A percentile compares a stretch with the other conserved stretches of the same genome.
Evolutionary conservation across 2,113 vertebrate genomes (phyloP).

Genomic region (Hippopotamus amphibius): DNA sequence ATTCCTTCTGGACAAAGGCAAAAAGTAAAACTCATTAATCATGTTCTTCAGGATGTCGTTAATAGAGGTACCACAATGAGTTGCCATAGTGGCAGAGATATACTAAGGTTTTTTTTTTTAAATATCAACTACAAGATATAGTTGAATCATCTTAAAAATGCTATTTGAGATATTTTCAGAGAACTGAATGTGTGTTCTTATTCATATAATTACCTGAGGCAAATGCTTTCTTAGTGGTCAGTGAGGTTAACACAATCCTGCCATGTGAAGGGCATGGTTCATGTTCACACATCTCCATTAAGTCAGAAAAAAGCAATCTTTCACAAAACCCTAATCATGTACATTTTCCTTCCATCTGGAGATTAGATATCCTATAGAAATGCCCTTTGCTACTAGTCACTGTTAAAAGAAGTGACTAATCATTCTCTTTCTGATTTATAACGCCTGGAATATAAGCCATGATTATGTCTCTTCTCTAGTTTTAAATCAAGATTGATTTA

Average conservation of each 20-base stretch:
- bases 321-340: conserved; percentile 7
- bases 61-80: conserved; percentile 87
- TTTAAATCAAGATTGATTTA: not conserved
- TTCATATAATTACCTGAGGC: conserved; percentile 79
- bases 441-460: not conserved
- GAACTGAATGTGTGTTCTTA: conserved; percentile 73
- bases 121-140: conserved; percentile 84
- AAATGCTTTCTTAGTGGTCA: conserved; percentile 75
- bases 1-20: conserved; percentile 75
- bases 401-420: conserved; percentile 38
- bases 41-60: conserved; percentile 81
- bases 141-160: conserved; percentile 81
- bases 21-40: conserved; percentile 85
- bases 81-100: conserved; percentile 86
- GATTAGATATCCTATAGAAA: conserved; percentile 14
- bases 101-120: conserved; percentile 83
- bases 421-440: not conserved
- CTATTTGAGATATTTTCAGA: conserved; percentile 80
- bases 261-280: conserved; percentile 53
- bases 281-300: conserved; percentile 26
- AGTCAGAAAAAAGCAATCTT: conserved; percentile 31
- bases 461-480: not conserved
- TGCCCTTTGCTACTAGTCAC: not conserved
- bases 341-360: not conserved
- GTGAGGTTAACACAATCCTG: conserved; percentile 66